Percentiles rank a stretch among this genome's conserved stretches.
Conservation (phyloP, 2,113 vertebrate species). For the Lepus americanus region DNA sequence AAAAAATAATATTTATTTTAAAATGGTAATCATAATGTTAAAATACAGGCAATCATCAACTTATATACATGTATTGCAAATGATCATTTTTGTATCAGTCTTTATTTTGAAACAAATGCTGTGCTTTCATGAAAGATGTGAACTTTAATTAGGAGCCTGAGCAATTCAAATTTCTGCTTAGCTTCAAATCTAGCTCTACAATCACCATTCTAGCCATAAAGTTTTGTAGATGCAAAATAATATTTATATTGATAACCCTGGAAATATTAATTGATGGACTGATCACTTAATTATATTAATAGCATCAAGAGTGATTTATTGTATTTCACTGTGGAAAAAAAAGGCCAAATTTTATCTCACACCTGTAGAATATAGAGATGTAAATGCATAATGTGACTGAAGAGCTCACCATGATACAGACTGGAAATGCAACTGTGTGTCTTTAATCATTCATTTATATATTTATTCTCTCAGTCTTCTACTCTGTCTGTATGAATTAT, state of each 20-base stretch:
- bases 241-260: constrained; percentile 27
- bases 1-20: background rate
- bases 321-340: background rate
- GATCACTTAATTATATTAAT: constrained; percentile 48
- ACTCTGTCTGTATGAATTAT: background rate
- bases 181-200: background rate
- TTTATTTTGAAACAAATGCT: background rate
- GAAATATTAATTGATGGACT: background rate
- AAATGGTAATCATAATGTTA: background rate
- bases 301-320: constrained; percentile 10
- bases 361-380: background rate
- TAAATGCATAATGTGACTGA: background rate
- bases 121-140: background rate
- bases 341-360: constrained; percentile 6
- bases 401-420: background rate
- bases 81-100: background rate
- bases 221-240: constrained; percentile 8
- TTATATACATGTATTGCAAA: background rate
- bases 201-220: background rate
- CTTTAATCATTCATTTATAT: background rate
- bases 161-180: constrained; percentile 5
- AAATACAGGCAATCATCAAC: background rate
- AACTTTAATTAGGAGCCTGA: constrained; percentile 30
- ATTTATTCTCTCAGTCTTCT: background rate
- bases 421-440: background rate